phyloP scores from a whole-genome alignment of 2,113 vertebrate species.

The Dicaeum eximium region DNA sequence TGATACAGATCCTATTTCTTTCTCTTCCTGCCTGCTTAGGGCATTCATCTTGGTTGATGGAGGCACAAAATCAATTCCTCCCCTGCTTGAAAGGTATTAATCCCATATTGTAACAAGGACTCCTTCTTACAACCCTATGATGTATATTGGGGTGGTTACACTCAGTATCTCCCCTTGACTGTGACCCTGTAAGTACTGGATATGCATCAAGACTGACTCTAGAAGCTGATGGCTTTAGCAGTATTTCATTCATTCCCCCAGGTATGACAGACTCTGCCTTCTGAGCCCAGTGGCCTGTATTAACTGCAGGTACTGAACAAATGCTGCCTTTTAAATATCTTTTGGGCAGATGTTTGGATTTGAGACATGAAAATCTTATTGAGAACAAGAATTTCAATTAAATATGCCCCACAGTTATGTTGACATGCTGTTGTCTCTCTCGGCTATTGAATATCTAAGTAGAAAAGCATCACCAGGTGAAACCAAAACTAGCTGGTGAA shows the following conservation, averaged over 20 bases:
- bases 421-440: neutral
- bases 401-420: neutral
- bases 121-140: neutral
- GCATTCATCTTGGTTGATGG: neutral
- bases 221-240: neutral
- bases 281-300: neutral
- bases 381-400: neutral
- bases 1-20: neutral
- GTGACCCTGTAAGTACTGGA: neutral
- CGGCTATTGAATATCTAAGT: neutral
- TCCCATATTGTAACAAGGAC: neutral
- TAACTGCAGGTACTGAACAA: neutral
- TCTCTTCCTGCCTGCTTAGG: neutral
- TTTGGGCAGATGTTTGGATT: neutral
- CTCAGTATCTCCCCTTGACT: neutral
- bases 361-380: neutral
- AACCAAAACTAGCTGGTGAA: neutral
- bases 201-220: neutral
- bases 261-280: neutral
- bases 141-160: neutral
- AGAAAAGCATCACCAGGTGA: neutral
- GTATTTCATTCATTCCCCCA: neutral
- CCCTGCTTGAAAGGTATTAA: neutral
- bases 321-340: neutral
- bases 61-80: slow-evolving; percentile 18